Conservation (phyloP, 1,140 invertebrate species). For the Popillia japonica region DNA sequence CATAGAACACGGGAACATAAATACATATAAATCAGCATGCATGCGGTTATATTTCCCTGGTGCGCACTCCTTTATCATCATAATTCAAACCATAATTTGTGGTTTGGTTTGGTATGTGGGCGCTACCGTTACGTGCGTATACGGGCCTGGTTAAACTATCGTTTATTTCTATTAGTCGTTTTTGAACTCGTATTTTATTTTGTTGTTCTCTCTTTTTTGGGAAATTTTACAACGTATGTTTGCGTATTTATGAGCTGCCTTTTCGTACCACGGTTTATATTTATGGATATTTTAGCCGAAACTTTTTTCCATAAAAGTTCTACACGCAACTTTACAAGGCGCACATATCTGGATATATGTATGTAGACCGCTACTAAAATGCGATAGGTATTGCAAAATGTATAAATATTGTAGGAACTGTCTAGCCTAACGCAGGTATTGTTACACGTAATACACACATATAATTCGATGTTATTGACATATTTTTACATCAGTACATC, state of each 20-base stretch:
- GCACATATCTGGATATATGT: too few species aligned
- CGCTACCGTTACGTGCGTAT: not conserved
- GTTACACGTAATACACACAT: too few species aligned
- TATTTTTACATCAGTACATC: too few species aligned
- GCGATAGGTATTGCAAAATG: not conserved
- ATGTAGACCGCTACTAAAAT: not conserved
- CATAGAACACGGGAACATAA: not conserved
- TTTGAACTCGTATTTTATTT: constrained; percentile 18
- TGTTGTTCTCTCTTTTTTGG: not conserved
- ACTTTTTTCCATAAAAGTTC: constrained; percentile 4
- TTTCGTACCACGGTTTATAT: not conserved
- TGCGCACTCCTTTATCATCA: constrained; percentile 7
- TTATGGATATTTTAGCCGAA: not conserved
- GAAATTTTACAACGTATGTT: not conserved
- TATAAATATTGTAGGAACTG: too few species aligned
- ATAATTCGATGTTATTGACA: too few species aligned
- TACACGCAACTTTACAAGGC: not conserved
- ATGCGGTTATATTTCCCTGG: constrained; percentile 9
- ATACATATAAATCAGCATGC: constrained; percentile 14
- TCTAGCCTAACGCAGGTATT: too few species aligned
- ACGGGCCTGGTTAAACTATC: not conserved
- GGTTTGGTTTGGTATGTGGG: not conserved
- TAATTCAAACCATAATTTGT: constrained; percentile 29
- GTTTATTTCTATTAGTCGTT: constrained; percentile 31
- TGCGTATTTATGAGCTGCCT: not conserved